phyloP scores from a whole-genome alignment of 2,888 invertebrate genomes.

The Agrilus mali region DNA sequence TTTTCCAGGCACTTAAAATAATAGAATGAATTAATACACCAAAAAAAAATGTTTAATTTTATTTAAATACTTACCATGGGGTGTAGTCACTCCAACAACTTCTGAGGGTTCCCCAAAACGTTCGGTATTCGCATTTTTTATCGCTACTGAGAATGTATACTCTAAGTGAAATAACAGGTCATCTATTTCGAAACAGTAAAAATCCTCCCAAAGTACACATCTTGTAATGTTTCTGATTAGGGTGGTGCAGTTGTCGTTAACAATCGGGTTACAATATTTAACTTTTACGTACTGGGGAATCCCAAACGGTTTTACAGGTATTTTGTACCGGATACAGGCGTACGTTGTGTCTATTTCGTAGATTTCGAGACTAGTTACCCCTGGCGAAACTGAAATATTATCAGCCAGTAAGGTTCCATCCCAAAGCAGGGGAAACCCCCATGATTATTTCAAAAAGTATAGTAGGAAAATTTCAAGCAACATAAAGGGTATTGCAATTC shows the following conservation, averaged over 20 bases:
- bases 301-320: constrained; percentile 21
- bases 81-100: constrained; percentile 16
- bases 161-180: constrained; percentile 19
- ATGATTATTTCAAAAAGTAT: no score
- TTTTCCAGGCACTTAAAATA: constrained; percentile 22
- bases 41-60: constrained; percentile 1
- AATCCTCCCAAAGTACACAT: constrained; percentile 23
- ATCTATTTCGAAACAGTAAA: constrained; percentile 22
- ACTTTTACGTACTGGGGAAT: constrained; percentile 20
- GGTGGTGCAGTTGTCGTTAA: constrained; percentile 20
- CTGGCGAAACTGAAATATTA: constrained; percentile 22
- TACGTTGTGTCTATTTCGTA: constrained; percentile 23
- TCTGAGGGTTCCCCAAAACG: constrained; percentile 20
- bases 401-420: no score
- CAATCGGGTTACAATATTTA: constrained; percentile 19
- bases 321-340: constrained; percentile 23
- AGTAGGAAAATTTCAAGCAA: no score
- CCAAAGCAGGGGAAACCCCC: no score
- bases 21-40: constrained; percentile 1
- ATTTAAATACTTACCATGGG: constrained; percentile 21
- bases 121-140: constrained; percentile 24
- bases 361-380: constrained; percentile 23
- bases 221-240: constrained; percentile 15
- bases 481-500: no score
- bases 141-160: constrained; percentile 21